Percentiles rank a stretch among this genome's conserved stretches.
Evolutionary conservation across 2,797 vertebrate species (phyloP).

Genomic region (Acropternis orthonyx): DNA sequence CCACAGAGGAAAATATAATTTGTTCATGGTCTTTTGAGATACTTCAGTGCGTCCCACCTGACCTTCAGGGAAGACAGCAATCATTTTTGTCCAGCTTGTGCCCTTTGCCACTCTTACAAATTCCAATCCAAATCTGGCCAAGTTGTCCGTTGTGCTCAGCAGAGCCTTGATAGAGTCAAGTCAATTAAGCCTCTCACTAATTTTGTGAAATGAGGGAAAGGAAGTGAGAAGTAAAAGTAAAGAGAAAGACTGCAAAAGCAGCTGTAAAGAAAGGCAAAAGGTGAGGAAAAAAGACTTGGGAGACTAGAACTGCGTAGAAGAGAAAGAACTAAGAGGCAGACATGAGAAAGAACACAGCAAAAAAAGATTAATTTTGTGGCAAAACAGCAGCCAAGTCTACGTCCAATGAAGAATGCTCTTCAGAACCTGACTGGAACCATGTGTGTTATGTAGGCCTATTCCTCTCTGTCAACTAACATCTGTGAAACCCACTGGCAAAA

Average conservation of each 20-base stretch:
- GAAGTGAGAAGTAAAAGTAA: neutral
- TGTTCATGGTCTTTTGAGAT: neutral
- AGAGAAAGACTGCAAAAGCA: neutral
- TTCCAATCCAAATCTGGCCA: neutral
- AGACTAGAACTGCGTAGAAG: neutral
- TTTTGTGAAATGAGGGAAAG: neutral
- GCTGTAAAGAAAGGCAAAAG: neutral
- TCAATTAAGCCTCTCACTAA: neutral
- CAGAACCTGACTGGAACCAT: neutral
- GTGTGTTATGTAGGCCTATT: neutral
- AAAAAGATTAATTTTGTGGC: neutral
- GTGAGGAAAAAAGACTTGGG: neutral
- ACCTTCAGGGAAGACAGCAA: neutral
- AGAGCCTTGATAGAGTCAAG: neutral
- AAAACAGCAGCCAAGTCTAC: neutral
- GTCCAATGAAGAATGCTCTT: neutral
- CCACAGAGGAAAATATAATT: neutral
- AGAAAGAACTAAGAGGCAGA: neutral
- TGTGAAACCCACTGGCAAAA: neutral
- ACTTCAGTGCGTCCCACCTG: neutral
- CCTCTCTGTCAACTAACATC: neutral
- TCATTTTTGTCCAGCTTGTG: neutral
- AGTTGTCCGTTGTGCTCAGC: neutral
- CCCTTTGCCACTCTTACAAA: neutral
- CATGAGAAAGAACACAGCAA: neutral